Evolutionary conservation across 2,113 vertebrate genomes (phyloP), one percentile per base, ranked within the genome.

Genomic region (Neolamprologus cancellatus): DNA sequence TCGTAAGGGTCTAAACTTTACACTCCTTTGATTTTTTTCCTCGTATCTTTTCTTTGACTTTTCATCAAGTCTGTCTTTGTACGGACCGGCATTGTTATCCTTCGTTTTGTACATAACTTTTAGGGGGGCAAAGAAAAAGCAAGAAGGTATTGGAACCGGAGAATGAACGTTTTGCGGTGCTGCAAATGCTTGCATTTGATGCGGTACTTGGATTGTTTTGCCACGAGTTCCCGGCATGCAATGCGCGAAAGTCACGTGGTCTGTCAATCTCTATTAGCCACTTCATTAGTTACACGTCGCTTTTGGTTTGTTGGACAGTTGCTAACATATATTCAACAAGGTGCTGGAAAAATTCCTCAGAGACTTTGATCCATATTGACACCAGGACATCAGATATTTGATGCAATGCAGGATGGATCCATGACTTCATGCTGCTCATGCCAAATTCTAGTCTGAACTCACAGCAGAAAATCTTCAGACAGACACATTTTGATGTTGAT

Each of bases 21-120:
- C 34, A 34, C 34, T 34, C 8, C 3, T 34, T 34, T 34, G 34
- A 34, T 34, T 9, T 34, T 9, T 34, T 34, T n/a, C 34, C 34
- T 34, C 8, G 1, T 34, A 9, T 34, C 32, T 34, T 34, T 34
- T 34, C 32, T 32, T 32, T 32, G 32, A 32, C 32, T 34, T 34
- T 34, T 34, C 0, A 0, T 34, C 32, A 0, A 34, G 32, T 34
- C 32, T 8, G 32, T 34, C 32, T 34, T 34, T 34, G 3, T 34
- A 34, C 8, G 1, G 34, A 0, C 8, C 2, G 4, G 4, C 34
- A 36, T 36, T 36, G 34, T 36, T 36, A 3, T 9, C 34, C 8
- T 36, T 36, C 8, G 34, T 36, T 36, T 36, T 36, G 34, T 36
- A 4, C 34, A 36, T 9, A 36, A 0, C 1, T 9, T 36, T 36